These are phyloP conservation scores for Eurystomus glaucurus DNA, from an alignment of 2,797 vertebrate genomes.

Conservation along the genomic window DNA sequence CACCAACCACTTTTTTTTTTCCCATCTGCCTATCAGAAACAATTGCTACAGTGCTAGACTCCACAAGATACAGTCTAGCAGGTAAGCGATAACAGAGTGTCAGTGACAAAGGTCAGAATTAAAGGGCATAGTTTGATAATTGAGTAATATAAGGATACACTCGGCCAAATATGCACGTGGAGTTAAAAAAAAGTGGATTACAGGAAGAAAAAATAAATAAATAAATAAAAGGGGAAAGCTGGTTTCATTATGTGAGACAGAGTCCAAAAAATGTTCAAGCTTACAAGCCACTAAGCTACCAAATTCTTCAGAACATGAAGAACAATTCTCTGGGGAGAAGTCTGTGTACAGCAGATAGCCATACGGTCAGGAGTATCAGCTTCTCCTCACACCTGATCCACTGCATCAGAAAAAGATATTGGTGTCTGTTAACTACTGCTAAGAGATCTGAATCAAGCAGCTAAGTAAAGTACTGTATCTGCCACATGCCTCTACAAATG, in stretches of 20 bases:
- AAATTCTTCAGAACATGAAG: constrained; percentile 15
- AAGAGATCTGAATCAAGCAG: not conserved
- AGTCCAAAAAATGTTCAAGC: not conserved
- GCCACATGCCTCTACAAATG: not conserved
- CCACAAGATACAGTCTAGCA: not conserved
- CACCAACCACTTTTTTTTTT: not conserved
- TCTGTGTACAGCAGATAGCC: not conserved
- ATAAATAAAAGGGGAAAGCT: not conserved
- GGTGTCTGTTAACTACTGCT: constrained; percentile 53
- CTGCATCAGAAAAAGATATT: constrained; percentile 5
- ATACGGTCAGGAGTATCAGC: constrained; percentile 46
- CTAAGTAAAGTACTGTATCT: not conserved
- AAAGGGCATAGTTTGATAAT: not conserved
- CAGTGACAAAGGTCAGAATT: constrained; percentile 61
- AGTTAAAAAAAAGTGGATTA: not conserved
- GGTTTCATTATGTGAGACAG: not conserved
- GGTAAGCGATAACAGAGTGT: constrained; percentile 6
- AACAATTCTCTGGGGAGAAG: constrained; percentile 36
- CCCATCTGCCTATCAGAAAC: not conserved
- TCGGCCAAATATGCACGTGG: not conserved
- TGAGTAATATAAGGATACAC: not conserved
- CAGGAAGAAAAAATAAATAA: not conserved
- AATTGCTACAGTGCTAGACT: constrained; percentile 8
- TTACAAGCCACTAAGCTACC: not conserved
- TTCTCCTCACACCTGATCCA: constrained; percentile 64